These are phyloP conservation scores for Pachliopta kotzebuea DNA, from an alignment of 2,888 invertebrate species.

Conservation along the genomic window DNA sequence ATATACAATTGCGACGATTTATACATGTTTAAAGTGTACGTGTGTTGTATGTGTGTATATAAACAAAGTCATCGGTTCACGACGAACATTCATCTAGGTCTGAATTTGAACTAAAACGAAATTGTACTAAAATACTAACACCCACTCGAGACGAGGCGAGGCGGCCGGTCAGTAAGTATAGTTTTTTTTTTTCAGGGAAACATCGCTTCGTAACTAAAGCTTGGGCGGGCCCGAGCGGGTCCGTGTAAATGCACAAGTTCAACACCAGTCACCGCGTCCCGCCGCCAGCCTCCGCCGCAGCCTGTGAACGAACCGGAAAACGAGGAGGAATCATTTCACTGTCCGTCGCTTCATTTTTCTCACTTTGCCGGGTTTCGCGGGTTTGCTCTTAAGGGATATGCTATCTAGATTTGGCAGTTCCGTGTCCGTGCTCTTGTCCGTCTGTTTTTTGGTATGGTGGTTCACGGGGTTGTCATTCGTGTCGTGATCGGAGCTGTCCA, in stretches of 20 bases:
- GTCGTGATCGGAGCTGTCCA: slow-evolving; percentile 66
- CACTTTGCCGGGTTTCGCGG: slow-evolving; percentile 57
- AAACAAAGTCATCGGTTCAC: slow-evolving; percentile 43
- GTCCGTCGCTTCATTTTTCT: slow-evolving; percentile 63
- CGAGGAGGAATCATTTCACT: slow-evolving; percentile 74
- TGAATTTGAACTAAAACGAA: slow-evolving; percentile 65
- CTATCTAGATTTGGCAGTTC: slow-evolving; percentile 64
- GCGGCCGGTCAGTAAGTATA: slow-evolving; percentile 39
- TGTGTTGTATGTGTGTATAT: not conserved
- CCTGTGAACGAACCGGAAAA: slow-evolving; percentile 69
- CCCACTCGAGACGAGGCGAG: slow-evolving; percentile 44
- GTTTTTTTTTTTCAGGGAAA: slow-evolving; percentile 52
- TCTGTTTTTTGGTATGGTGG: slow-evolving; percentile 32
- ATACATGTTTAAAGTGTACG: slow-evolving; percentile 3
- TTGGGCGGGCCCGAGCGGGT: slow-evolving; percentile 31
- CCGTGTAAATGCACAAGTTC: slow-evolving; percentile 57
- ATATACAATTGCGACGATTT: slow-evolving; percentile 47
- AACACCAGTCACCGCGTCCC: slow-evolving; percentile 51
- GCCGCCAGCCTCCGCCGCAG: slow-evolving; percentile 42
- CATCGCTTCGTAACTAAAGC: slow-evolving; percentile 40
- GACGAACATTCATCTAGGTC: slow-evolving; percentile 49
- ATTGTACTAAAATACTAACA: slow-evolving; percentile 73
- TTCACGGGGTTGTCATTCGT: slow-evolving; percentile 59
- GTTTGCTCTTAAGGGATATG: slow-evolving; percentile 60
- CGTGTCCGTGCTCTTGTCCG: slow-evolving; percentile 41